phyloP scores from a whole-genome alignment of 2,888 invertebrate genomes.

The Epinotia brunnichana region DNA sequence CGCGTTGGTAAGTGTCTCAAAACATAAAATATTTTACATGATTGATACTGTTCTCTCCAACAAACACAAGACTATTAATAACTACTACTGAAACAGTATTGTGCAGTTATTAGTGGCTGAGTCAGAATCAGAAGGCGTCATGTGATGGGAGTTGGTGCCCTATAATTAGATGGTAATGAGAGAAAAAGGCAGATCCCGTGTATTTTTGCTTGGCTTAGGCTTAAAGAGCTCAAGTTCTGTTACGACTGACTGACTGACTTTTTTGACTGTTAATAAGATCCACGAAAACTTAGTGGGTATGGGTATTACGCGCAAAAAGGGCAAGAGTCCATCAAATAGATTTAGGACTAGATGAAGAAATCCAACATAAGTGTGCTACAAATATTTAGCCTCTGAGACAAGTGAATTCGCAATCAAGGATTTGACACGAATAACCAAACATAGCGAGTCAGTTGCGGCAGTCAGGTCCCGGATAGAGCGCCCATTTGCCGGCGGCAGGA shows the following conservation, averaged over 20 bases:
- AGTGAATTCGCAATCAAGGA: slow-evolving; percentile 25
- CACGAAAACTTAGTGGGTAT: not conserved
- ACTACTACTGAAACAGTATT: slow-evolving; percentile 62
- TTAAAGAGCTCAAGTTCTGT: not conserved
- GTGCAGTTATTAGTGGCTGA: slow-evolving; percentile 68
- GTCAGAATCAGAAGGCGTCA: slow-evolving; percentile 76
- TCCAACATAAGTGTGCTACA: not conserved
- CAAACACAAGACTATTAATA: slow-evolving; percentile 52
- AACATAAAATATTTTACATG: not conserved
- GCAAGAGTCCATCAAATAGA: not conserved
- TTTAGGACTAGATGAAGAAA: not conserved
- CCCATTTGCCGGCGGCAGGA: slow-evolving; percentile 71
- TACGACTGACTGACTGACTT: not conserved
- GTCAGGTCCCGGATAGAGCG: slow-evolving; percentile 60
- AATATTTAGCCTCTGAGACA: not conserved
- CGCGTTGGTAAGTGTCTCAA: not conserved
- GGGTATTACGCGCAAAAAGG: not conserved
- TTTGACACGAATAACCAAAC: slow-evolving; percentile 37
- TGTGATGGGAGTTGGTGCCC: slow-evolving; percentile 71
- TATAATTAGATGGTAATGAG: slow-evolving; percentile 82
- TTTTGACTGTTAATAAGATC: not conserved
- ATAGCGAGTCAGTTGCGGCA: slow-evolving; percentile 17
- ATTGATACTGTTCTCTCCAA: not conserved
- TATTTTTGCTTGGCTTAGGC: slow-evolving; percentile 18
- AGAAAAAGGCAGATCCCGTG: slow-evolving; percentile 74